A percentile compares a stretch with the other conserved stretches of the same genome.
These are phyloP conservation scores for Adela reaumurella DNA, from an alignment of 2,888 invertebrate genomes.

Conservation along the genomic window DNA sequence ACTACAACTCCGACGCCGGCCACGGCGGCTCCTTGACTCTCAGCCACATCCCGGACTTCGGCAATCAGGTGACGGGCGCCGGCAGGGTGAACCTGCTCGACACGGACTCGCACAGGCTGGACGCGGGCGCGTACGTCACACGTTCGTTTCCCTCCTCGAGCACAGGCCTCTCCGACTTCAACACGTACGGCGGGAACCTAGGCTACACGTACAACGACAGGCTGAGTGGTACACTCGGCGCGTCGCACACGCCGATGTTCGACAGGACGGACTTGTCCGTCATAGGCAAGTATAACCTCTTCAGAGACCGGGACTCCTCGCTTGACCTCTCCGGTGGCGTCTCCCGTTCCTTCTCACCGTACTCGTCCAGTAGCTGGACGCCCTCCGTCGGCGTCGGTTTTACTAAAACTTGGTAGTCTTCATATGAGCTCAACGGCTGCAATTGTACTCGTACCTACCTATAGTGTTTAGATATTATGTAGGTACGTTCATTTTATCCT, in stretches of 20 bases:
- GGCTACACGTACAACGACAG: slow-evolving; percentile 15
- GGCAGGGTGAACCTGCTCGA: slow-evolving; percentile 20
- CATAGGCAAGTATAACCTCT: slow-evolving; percentile 22
- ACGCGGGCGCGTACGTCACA: slow-evolving; percentile 26
- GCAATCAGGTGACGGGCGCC: slow-evolving; percentile 21
- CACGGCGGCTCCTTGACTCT: slow-evolving; percentile 21
- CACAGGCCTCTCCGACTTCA: slow-evolving; percentile 22
- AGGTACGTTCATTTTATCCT: too few species aligned
- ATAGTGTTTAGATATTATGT: too few species aligned
- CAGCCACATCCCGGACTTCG: slow-evolving; percentile 19
- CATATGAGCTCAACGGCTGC: not conserved
- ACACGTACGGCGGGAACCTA: slow-evolving; percentile 22
- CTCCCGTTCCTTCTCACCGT: slow-evolving; percentile 21
- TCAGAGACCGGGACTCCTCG: slow-evolving; percentile 15
- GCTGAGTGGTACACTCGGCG: slow-evolving; percentile 19
- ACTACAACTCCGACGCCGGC: slow-evolving; percentile 11
- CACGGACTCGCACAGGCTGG: slow-evolving; percentile 21
- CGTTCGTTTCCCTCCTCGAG: slow-evolving; percentile 23
- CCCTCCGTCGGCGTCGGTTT: slow-evolving; percentile 19
- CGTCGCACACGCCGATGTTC: slow-evolving; percentile 19
- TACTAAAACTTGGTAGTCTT: slow-evolving; percentile 3
- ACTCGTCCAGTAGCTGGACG: slow-evolving; percentile 19
- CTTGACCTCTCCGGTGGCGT: slow-evolving; percentile 25
- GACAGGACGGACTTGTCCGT: slow-evolving; percentile 23
- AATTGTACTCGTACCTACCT: not conserved